Base-by-base conservation (phyloP, 2,797 vertebrate genomes). In the Rhodeus uyekii region DNA sequence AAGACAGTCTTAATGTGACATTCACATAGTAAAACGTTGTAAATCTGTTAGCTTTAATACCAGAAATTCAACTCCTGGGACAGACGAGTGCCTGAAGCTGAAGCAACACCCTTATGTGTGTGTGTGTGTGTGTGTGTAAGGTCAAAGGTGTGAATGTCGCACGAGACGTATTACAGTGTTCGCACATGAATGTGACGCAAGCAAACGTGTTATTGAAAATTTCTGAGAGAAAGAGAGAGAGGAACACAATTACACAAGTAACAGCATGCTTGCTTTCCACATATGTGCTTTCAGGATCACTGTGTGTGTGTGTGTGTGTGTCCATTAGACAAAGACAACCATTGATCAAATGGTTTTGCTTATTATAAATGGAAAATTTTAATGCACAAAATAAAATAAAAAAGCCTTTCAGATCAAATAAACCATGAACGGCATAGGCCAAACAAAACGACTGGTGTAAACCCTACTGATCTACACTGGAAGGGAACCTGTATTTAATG, bases 121-220 rank as follows among this genome's bases (percentile, higher is more conserved):
- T 44, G 32, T 32, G 68, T 34, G 2, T 42, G 63, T 80, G 44
- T 48, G 19, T 48, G 34, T 36, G 63, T 36, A 63, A 44, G 60
- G 68, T 29, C 36, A 4, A 34, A 3, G 48, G 63, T 79, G 76
- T 76, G 42, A 68, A 79, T 81, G 58, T 48, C 63, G 24, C 48
- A 58, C 50, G 46, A 81, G 60, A 39, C n/a, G 36, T 61, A 81
- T 75, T 75, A 38, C n/a, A 76, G 29, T n/a, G 50, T 80, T 84
- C 12, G 4, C 78, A 81, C 39, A 61, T 76, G 78, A 60, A 50
- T 48, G 50, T 79, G 74, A 83, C 32, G 55, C 73, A 72, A 39
- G 27, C 32, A 27, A 46, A 63, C 46, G 74, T 67, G 83, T 76
- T 67, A 27, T 48, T 81, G 55, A 76, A 76, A 12, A 58, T 64